Base-by-base conservation (phyloP, 2,888 invertebrate species). In the Tolmerus cingulatus region DNA sequence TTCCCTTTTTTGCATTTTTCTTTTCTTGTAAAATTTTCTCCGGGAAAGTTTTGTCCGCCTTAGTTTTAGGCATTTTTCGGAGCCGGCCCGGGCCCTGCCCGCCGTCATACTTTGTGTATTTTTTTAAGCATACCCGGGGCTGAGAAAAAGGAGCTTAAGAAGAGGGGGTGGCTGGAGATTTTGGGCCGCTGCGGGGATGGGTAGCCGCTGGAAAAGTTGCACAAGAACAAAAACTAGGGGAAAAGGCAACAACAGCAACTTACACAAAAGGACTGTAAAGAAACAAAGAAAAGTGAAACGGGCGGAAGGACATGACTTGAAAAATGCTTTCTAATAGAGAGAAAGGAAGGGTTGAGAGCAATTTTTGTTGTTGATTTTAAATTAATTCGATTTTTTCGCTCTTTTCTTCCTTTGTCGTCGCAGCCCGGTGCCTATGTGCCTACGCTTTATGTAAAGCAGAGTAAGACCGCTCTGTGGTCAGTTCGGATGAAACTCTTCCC, bases 281-380 rank as follows among this genome's bases (percentile, higher is more conserved):
- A 87, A 87, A 78, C 85, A 86, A 88, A 88, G 87, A 51, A 77
- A 85, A 85, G 51, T 74, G 88, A 88, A 88, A 85, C 88, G 88
- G 84, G 88, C 88, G 88, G 88, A 88, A 88, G 88, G 88, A 88
- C 88, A 88, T 88, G 88, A 88, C 88, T 88, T 88, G 88, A 88
- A 84, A 88, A 88, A 88, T 88, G 85, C 88, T 85, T 86, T 88
- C 87, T 88, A 88, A 88, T 87, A 86, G 86, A 84, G 86, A 84
- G 51, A 55, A 76, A 57, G 66, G 43, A 87, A 81, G 86, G 87
- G 86, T 86, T 87, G 81, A 86, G 86, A 87, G 84, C 86, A 87
- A 87, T 86, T 86, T 86, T 87, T 87, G 85, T 87, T 87, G 87
- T 87, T 87, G 86, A 87, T 87, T 87, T 87, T 87, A 87, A 87